Evolutionary conservation across 2,797 vertebrate genomes (phyloP).

Genomic region (Garrulus glandarius): DNA sequence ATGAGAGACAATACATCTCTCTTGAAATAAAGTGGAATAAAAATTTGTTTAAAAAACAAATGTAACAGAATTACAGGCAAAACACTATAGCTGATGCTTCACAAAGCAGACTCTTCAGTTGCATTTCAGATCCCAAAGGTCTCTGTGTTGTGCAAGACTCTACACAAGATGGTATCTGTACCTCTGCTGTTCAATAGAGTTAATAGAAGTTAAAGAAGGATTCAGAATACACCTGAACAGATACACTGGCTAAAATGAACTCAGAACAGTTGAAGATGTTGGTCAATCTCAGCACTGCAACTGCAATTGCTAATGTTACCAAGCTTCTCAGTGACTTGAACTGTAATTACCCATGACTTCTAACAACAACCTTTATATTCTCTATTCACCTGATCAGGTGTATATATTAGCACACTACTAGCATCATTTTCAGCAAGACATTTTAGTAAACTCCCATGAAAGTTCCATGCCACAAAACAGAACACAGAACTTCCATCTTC

Average conservation of each 20-base stretch:
- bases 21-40: not conserved
- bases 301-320: not conserved
- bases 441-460: not conserved
- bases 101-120: not conserved
- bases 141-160: not conserved
- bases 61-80: not conserved
- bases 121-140: not conserved
- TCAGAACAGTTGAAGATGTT: not conserved
- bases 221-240: not conserved
- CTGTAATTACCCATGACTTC: not conserved
- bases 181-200: not conserved
- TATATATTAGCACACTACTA: not conserved
- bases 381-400: accelerated
- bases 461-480: not conserved
- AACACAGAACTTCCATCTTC: not conserved
- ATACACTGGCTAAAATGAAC: not conserved
- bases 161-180: not conserved
- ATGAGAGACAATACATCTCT: not conserved
- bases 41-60: not conserved
- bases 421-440: not conserved
- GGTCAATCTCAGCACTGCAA: not conserved
- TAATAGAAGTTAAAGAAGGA: not conserved
- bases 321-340: not conserved
- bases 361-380: not conserved
- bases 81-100: not conserved